These are phyloP conservation scores for Sussaba pulchella DNA, from an alignment of 2,888 invertebrate genomes.

Conservation along the genomic window DNA sequence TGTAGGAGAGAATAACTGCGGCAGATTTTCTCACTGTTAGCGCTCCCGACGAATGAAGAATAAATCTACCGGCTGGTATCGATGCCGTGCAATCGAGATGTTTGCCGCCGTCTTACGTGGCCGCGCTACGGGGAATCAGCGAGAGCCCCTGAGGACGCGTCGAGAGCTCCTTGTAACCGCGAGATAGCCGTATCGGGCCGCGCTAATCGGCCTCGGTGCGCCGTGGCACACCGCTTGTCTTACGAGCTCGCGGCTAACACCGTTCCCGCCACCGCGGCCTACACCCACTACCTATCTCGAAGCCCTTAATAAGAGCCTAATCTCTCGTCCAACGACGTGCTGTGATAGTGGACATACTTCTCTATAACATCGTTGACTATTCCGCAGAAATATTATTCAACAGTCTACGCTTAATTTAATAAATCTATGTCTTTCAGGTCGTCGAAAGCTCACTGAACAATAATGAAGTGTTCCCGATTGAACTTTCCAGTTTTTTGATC, in stretches of 20 bases:
- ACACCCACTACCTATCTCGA: constrained; percentile 56
- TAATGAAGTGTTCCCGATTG: neutral
- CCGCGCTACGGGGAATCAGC: constrained; percentile 57
- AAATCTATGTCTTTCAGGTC: too few relatives aligned
- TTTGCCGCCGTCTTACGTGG: constrained; percentile 60
- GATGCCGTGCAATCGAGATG: constrained; percentile 62
- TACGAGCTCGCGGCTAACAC: constrained; percentile 46
- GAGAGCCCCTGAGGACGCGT: constrained; percentile 73
- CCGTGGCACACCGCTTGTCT: constrained; percentile 58
- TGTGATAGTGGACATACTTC: neutral
- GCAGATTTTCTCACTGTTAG: constrained; percentile 56
- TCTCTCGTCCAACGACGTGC: constrained; percentile 18
- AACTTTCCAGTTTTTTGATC: too few relatives aligned
- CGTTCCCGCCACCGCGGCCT: constrained; percentile 48
- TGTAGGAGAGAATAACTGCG: constrained; percentile 12
- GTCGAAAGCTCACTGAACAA: too few relatives aligned
- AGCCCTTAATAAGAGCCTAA: constrained; percentile 32
- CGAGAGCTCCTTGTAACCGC: constrained; percentile 74
- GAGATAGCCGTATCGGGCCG: constrained; percentile 74
- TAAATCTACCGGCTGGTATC: constrained; percentile 78
- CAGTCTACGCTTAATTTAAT: too few relatives aligned
- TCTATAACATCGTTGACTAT: neutral
- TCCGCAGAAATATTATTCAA: neutral
- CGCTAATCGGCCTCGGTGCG: constrained; percentile 68
- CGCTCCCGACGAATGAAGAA: constrained; percentile 55